Evolutionary conservation across 2,797 vertebrate genomes (phyloP), one percentile per base, ranked within the genome.

Genomic region (Sebastes matsubarae): DNA sequence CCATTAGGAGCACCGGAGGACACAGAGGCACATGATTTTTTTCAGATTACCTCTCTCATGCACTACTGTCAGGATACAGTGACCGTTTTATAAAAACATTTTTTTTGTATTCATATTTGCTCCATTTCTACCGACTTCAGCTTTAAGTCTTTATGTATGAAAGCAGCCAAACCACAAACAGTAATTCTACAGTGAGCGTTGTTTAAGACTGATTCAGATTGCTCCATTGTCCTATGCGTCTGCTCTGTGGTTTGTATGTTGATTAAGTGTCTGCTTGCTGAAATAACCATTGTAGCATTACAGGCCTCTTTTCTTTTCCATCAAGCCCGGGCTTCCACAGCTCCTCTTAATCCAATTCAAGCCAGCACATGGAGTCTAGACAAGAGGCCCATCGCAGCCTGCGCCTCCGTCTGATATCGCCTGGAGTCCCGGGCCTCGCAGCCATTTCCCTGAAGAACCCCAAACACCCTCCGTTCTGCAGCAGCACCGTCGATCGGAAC

Each of bases 291-390:
- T 76, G 83, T 75, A 84, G 66, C 66, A 77, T 86, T 82, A 85
- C 80, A 82, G 82, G 57, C 80, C 79, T 82, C 80, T 91, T 88
- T 89, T 89, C 85, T 86, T 92, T 92, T 88, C 89, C 84, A 88
- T 89, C 77, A 75, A 81, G 66, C 66, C 77, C 42, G 50, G 68
- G 74, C 77, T 84, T 88, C 82, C 72, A 72, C 86, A 80, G 70
- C 77, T 67, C 82, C 30, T 88, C 78, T 80, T 85, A 84, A 92
- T 89, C 81, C 90, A 87, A 79, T 89, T 88, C 79, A 71, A 84
- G 80, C 80, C 79, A 89, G 91, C 85, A 88, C 86, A 81, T 87
- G 75, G 68, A 90, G 93, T 94, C 91, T 94, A 92, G 93, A 93
- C 92, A 68, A 77, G 85, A 88, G 80, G 78, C 84, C 82, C 87